These are phyloP conservation scores for Platichthys stellatus DNA, from an alignment of 2,113 vertebrate genomes.

Conservation along the genomic window DNA sequence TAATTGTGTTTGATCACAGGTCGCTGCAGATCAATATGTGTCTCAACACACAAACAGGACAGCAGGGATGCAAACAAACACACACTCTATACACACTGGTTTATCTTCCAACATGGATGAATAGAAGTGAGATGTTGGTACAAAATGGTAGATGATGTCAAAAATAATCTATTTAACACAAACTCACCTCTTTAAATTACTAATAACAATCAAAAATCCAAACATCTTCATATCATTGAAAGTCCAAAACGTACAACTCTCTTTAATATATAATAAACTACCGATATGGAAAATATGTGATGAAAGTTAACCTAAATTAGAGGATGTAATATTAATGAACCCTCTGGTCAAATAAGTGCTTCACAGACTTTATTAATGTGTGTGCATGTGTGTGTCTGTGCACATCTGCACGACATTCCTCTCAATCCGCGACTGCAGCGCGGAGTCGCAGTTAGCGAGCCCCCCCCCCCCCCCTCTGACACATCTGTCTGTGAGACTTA, in stretches of 20 bases:
- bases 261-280: not conserved
- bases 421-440: not conserved
- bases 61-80: not conserved
- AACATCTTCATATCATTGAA: no score
- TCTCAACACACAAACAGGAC: slow-evolving; percentile 12
- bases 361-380: not conserved
- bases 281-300: not conserved
- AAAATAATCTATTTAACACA: not conserved
- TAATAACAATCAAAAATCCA: no score
- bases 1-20: slow-evolving; percentile 78
- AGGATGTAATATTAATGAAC: not conserved
- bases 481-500: slow-evolving; percentile 32
- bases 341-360: not conserved
- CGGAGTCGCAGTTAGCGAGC: not conserved
- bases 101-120: not conserved
- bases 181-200: no score
- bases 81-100: not conserved
- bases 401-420: slow-evolving; percentile 1
- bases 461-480: slow-evolving; percentile 20
- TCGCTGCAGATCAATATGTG: slow-evolving; percentile 56
- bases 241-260: not conserved
- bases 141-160: not conserved
- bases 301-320: not conserved
- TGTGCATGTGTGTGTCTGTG: not conserved
- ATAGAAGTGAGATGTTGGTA: no score